Conservation (phyloP, 2,797 vertebrate genomes). For the Chelon labrosus region DNA sequence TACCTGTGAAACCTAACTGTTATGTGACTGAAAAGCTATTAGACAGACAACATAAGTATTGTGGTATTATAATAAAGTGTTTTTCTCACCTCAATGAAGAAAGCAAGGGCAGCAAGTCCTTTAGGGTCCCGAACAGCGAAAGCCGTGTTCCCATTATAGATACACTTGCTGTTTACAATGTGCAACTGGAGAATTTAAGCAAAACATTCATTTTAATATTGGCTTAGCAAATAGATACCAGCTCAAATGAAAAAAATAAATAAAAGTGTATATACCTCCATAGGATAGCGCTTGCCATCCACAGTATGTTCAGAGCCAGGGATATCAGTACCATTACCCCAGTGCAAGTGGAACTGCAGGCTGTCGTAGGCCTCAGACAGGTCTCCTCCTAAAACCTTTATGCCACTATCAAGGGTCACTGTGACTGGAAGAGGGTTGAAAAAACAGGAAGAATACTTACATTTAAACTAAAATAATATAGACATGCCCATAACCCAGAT, state of each 20-base stretch:
- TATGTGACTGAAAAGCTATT: no score
- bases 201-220: no score
- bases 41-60: no score
- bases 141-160: slow-evolving; percentile 21
- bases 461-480: background rate
- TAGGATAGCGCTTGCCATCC: slow-evolving; percentile 71
- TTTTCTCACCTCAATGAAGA: slow-evolving; percentile 82
- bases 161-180: slow-evolving; percentile 74
- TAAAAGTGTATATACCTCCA: slow-evolving; percentile 80
- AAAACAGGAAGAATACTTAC: background rate
- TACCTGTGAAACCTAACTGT: no score
- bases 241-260: background rate
- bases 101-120: slow-evolving; percentile 79
- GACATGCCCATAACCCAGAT: no score
- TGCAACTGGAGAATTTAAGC: slow-evolving; percentile 76
- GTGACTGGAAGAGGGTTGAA: slow-evolving; percentile 63
- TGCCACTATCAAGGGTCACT: background rate
- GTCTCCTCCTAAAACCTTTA: slow-evolving; percentile 60
- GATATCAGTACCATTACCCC: slow-evolving; percentile 69
- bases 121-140: slow-evolving; percentile 35
- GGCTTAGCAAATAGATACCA: no score
- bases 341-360: slow-evolving; percentile 84
- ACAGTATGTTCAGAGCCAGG: slow-evolving; percentile 85
- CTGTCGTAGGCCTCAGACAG: slow-evolving; percentile 65
- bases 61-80: no score